Evolutionary conservation across 2,888 invertebrate genomes (phyloP), one percentile per base, ranked within the genome.

Genomic region (Cetonia aurata): DNA sequence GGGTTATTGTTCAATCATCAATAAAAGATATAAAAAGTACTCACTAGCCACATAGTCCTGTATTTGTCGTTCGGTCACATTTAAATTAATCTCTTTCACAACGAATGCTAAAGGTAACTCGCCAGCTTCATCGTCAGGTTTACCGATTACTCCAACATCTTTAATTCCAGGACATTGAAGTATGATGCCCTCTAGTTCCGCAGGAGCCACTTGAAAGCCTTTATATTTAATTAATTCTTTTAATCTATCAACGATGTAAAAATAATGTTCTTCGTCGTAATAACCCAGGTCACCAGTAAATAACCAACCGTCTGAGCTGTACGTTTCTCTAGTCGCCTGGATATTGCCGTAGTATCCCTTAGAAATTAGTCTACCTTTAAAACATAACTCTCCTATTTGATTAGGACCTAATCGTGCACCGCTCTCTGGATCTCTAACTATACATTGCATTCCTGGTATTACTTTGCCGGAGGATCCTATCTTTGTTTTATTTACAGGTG

Each of bases 171-270:
- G 86, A 85, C 93, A 90, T 44, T 89, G 89, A 65, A 95, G 84
- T 46, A 96, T 83, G 59, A 96, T 79, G 13, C 90, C 91, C 83
- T 96, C 96, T 46, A 96, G 83, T 85, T 96, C 96, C 0, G 96
- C 95, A 1, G 96, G 96, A 0, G 96, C 46, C 9, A 94, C 93
- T 88, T 94, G 92, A 79, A 90, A 93, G 50, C 92, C 95, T 83
- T 96, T 96, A 80, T 94, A 95, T 83, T 96, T 96, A 79, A 96
- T 96, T 31, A 96, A 89, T 81, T 96, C 96, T 82, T 96, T 96
- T 17, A 95, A 85, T 72, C 96, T 86, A 82, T 96, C 96, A 0
- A 95, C 92, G 73, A 96, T 90, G 79, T 88, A 95, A 83, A 95
- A 92, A 82, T 88, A 91, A 0, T 90, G 91, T 13, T 95, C 90